phyloP scores from a whole-genome alignment of 2,888 invertebrate genomes.

The Hyles lineata region DNA sequence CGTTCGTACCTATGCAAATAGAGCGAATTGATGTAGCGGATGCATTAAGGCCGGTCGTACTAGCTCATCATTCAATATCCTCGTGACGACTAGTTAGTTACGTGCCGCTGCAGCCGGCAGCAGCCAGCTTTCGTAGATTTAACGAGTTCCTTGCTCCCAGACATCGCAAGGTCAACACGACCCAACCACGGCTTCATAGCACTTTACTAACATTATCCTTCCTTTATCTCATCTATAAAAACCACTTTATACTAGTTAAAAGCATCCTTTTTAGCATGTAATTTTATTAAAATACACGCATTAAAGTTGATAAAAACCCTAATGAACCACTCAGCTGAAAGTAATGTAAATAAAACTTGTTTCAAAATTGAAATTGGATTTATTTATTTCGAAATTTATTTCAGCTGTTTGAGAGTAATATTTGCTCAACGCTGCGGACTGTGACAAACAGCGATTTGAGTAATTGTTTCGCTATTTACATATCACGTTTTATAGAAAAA shows the following conservation, averaged over 20 bases:
- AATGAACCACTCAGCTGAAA: conserved; percentile 12
- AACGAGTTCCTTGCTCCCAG: conserved; percentile 48
- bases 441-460: not conserved
- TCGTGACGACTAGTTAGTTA: conserved; percentile 37
- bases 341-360: conserved; percentile 22
- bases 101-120: conserved; percentile 43
- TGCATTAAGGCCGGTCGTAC: conserved; percentile 45
- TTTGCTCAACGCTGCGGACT: conserved; percentile 6
- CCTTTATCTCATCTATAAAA: conserved; percentile 20
- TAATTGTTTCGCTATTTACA: conserved; percentile 6
- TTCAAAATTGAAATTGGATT: conserved; percentile 16
- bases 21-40: conserved; percentile 47
- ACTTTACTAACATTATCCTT: conserved; percentile 27
- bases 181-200: conserved; percentile 17
- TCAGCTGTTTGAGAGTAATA: conserved; percentile 19
- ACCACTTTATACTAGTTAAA: conserved; percentile 11
- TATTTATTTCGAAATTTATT: conserved; percentile 22
- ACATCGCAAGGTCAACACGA: conserved; percentile 25
- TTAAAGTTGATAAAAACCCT: not conserved
- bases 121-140: conserved; percentile 40
- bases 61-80: conserved; percentile 74
- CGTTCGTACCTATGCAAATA: conserved; percentile 36
- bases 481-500: too few species aligned
- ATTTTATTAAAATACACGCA: conserved; percentile 1
- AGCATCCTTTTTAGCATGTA: conserved; percentile 1